Evolutionary conservation across 1,140 invertebrate species (phyloP).

Genomic region (Cyclargus thomasi): DNA sequence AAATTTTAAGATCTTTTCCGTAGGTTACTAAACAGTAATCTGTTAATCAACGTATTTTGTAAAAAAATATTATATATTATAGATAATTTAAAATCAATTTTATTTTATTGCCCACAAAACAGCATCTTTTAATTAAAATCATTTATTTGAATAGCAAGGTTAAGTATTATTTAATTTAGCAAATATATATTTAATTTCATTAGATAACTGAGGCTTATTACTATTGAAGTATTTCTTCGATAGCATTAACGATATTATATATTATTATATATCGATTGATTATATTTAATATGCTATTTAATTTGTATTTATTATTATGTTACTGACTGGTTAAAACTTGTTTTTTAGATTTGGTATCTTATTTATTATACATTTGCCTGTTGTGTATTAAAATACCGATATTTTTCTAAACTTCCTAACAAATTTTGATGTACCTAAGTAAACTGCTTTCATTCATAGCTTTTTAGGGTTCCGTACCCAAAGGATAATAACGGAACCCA

Average conservation of each 20-base stretch:
- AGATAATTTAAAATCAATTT: not conserved
- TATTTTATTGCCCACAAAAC: not conserved
- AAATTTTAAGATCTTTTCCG: no score
- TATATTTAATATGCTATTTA: not conserved
- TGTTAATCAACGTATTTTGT: no score
- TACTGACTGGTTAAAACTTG: not conserved
- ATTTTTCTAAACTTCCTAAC: no score
- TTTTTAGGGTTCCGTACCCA: no score
- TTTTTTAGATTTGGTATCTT: not conserved
- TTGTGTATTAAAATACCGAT: no score
- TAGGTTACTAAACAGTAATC: no score
- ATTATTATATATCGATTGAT: not conserved
- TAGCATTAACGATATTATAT: not conserved
- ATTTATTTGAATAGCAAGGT: not conserved
- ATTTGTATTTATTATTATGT: not conserved
- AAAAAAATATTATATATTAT: no score
- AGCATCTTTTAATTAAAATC: not conserved
- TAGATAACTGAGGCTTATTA: not conserved
- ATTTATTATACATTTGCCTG: not conserved
- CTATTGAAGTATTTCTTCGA: no score
- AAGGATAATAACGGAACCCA: no score
- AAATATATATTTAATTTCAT: not conserved
- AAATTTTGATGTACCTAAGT: no score
- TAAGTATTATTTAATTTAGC: conserved; percentile 1
- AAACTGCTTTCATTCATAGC: no score